phyloP scores from a whole-genome alignment of 2,113 vertebrate species.

The Crotalus horridus region DNA sequence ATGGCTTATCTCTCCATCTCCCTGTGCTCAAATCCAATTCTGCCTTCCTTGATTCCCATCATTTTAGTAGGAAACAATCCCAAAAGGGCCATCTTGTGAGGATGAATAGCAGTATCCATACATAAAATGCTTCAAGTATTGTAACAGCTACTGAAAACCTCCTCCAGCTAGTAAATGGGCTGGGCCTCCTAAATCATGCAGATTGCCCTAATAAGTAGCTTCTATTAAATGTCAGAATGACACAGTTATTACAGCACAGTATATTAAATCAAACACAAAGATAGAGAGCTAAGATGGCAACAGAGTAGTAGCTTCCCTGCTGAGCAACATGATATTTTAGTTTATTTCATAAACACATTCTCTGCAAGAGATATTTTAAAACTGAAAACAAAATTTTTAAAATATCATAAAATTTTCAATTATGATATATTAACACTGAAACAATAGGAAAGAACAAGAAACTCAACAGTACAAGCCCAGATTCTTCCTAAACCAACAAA shows the following conservation, averaged over 20 bases:
- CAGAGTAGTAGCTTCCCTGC: background rate
- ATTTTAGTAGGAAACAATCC: background rate
- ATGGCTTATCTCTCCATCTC: background rate
- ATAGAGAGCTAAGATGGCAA: background rate
- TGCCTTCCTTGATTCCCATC: background rate
- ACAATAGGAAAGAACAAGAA: background rate
- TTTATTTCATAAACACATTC: background rate
- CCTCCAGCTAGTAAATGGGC: background rate
- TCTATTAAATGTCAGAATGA: background rate
- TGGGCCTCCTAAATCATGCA: constrained; percentile 25
- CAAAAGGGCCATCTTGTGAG: background rate
- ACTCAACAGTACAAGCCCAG: background rate
- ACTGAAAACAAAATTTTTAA: background rate
- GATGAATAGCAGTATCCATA: background rate
- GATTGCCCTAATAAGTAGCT: constrained; percentile 32
- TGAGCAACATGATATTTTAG: background rate
- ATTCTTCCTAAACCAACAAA: background rate
- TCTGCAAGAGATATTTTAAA: background rate
- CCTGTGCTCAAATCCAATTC: background rate
- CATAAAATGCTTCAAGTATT: background rate
- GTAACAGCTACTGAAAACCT: background rate
- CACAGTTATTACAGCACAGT: background rate
- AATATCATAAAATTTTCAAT: background rate
- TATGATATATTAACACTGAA: background rate
- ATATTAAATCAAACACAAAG: background rate